Evolutionary conservation across 2,113 vertebrate genomes (phyloP).

Genomic region (Grallaria varia): DNA sequence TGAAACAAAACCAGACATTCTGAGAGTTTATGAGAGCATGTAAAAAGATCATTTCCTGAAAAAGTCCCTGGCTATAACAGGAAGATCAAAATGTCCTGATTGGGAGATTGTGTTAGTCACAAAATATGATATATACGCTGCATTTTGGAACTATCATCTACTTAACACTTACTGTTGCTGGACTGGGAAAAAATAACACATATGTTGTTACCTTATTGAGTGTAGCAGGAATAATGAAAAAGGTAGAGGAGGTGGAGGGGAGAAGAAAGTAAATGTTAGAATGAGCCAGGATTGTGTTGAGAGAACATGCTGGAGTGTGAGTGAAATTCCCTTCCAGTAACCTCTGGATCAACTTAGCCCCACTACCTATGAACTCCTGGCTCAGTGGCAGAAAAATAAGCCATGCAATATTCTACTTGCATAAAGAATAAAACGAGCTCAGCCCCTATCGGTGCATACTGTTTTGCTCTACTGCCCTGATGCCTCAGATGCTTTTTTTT

Average conservation of each 20-base stretch:
- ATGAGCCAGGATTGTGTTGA: not conserved
- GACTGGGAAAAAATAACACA: not conserved
- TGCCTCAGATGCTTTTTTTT: slow-evolving; percentile 10
- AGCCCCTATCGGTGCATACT: not conserved
- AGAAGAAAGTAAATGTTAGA: not conserved
- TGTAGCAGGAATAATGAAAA: not conserved
- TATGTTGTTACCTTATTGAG: slow-evolving; percentile 26
- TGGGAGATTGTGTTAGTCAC: slow-evolving; percentile 40
- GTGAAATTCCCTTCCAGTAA: slow-evolving; percentile 1
- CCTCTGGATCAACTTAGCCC: not conserved
- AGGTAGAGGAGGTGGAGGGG: not conserved
- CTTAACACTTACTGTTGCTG: slow-evolving; percentile 53
- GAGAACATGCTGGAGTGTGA: not conserved
- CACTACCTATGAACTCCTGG: not conserved
- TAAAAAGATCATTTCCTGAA: slow-evolving; percentile 66
- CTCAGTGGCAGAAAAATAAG: not conserved
- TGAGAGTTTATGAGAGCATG: slow-evolving; percentile 50
- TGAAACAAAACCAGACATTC: slow-evolving; percentile 57
- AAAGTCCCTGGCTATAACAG: slow-evolving; percentile 36
- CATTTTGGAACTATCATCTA: slow-evolving; percentile 29
- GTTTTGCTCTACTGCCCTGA: not conserved
- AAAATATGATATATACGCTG: slow-evolving; percentile 32
- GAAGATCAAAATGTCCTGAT: slow-evolving; percentile 62
- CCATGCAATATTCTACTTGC: not conserved
- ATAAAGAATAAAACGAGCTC: not conserved